Percentiles rank a stretch among this genome's conserved stretches.
phyloP scores from a whole-genome alignment of 2,797 vertebrate species.

The Denticeps clupeoides region DNA sequence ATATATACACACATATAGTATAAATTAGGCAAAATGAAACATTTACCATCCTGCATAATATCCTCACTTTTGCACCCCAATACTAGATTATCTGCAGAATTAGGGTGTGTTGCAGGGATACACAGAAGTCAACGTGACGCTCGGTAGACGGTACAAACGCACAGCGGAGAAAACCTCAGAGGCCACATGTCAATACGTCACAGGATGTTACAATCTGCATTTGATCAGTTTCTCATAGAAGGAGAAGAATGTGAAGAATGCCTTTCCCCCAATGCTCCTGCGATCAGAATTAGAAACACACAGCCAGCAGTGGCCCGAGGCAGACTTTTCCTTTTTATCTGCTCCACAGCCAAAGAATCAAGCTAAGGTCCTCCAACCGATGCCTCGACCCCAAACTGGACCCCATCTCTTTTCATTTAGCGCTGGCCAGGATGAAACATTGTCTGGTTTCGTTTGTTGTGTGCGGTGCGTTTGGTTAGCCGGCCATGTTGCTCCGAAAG shows the following conservation, averaged over 20 bases:
- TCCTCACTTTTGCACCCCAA: too few relatives aligned
- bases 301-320: slow-evolving; percentile 18
- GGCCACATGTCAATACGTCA: too few relatives aligned
- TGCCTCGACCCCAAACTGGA: slow-evolving; percentile 22
- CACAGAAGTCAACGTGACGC: too few relatives aligned
- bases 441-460: slow-evolving; percentile 35
- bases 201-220: slow-evolving; percentile 4
- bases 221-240: slow-evolving; percentile 5
- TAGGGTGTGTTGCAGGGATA: too few relatives aligned
- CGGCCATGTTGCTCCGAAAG: slow-evolving; percentile 48
- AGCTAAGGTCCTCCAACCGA: slow-evolving; percentile 15
- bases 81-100: too few relatives aligned
- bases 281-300: slow-evolving; percentile 30
- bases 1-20: too few relatives aligned
- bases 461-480: slow-evolving; percentile 58
- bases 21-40: too few relatives aligned
- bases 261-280: slow-evolving; percentile 11
- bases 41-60: too few relatives aligned
- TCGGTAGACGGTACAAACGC: too few relatives aligned
- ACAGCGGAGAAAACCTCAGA: too few relatives aligned
- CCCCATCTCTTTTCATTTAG: slow-evolving; percentile 17
- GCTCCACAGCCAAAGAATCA: slow-evolving; percentile 15
- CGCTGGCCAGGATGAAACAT: slow-evolving; percentile 25
- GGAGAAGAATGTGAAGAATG: slow-evolving; percentile 19
- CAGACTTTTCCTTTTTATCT: slow-evolving; percentile 10